Conservation (phyloP, 2,888 invertebrate genomes). For the Cynaeus angustus region DNA sequence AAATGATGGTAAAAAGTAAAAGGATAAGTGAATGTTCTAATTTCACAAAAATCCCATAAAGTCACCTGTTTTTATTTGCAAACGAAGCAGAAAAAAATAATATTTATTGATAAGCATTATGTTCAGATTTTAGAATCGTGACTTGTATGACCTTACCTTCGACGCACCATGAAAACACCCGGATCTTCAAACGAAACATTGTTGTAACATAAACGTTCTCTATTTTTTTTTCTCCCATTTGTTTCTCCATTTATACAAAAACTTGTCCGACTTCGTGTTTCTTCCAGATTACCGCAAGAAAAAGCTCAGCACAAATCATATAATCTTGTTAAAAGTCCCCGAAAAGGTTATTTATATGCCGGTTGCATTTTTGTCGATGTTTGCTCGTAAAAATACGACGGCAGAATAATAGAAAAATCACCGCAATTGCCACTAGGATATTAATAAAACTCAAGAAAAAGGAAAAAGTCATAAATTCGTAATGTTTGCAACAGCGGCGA, state of each 20-base stretch:
- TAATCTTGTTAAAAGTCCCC: constrained; percentile 30
- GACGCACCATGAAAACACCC: too few species aligned
- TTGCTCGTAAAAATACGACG: constrained; percentile 24
- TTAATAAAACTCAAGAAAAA: constrained; percentile 9
- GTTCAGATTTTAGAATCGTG: too few species aligned
- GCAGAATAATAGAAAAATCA: constrained; percentile 12
- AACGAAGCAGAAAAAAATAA: too few species aligned
- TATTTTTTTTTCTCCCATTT: background rate
- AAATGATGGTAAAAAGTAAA: too few species aligned
- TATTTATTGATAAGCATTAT: too few species aligned
- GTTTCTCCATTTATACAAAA: constrained; percentile 2
- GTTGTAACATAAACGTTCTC: too few species aligned
- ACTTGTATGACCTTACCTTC: too few species aligned
- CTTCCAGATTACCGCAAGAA: constrained; percentile 12
- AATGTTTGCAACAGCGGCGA: background rate
- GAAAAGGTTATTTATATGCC: constrained; percentile 40
- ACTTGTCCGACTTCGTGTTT: constrained; percentile 19
- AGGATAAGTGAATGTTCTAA: too few species aligned
- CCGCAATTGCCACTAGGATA: constrained; percentile 24
- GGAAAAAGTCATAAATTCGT: constrained; percentile 2
- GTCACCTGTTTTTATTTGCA: too few species aligned
- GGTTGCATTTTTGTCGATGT: constrained; percentile 37
- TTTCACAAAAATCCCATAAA: background rate
- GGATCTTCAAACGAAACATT: too few species aligned
- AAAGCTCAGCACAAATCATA: constrained; percentile 39